Evolutionary conservation across 2,113 vertebrate genomes (phyloP), one percentile per base, ranked within the genome.

Genomic region (Bagarius yarrelli): DNA sequence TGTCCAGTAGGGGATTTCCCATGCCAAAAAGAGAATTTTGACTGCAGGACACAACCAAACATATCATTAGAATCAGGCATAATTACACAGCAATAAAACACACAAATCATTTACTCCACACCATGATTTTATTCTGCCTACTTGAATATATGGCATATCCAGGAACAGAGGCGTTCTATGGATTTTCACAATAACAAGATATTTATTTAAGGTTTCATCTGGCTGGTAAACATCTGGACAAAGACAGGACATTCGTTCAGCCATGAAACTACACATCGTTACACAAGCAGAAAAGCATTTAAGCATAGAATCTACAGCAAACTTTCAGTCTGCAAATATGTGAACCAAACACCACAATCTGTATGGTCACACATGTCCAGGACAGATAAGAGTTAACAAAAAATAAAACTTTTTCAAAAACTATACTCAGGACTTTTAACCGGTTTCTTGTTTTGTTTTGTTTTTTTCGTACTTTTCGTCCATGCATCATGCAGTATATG

Each of bases 1-100:
- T 99, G 89, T 99, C 98, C 83, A 99, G 92, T 64, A 99, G 92
- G 25, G 98, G 98, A 88, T 99, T 99, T 87, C 98, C 97, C 97
- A 99, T 95, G 78, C 98, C 98, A 90, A 98, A 99, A 15, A 99
- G 95, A 32, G 93, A 89, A 91, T 99, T 99, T 88, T 97, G 91
- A 88, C 98, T 99, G 91, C 60, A 95, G n/a, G 88, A 87, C 57
- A 60, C 21, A 69, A 67, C 84, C 23, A 69, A 0, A 0, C 25
- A 32, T 19, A 27, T 4, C 52, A 4, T 4, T 73, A 67, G 16
- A 55, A 53, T 78, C 55, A 81, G n/a, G 4, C 32, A 57, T 76
- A 18, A 61, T 36, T 19, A 55, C 50, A 40, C 5, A 74, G 25
- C 23, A 30, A 40, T 60, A 30, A 50, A 13, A 40, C 18, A 75